Percentiles rank a stretch among this genome's conserved stretches.
Conservation (phyloP, 2,113 vertebrate genomes). For the Rhynchomys soricoides region DNA sequence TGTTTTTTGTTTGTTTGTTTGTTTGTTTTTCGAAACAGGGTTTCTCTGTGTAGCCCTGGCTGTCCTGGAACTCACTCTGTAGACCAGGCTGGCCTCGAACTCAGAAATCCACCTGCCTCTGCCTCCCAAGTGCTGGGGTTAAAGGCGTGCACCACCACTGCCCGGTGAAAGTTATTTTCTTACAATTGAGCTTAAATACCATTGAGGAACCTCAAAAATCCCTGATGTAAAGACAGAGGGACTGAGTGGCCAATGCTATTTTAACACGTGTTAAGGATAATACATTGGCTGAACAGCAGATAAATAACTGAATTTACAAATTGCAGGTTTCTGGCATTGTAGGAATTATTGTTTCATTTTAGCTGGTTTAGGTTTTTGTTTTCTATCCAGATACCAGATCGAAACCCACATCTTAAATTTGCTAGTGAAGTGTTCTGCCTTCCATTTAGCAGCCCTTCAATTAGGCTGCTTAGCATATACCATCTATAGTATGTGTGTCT, state of each 20-base stretch:
- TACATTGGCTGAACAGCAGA: background rate
- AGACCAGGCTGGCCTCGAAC: too few species aligned
- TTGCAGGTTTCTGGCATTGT: background rate
- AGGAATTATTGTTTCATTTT: conserved; percentile 35
- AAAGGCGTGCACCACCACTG: too few species aligned
- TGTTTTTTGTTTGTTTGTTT: too few species aligned
- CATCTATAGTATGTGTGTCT: background rate
- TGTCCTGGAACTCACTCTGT: too few species aligned
- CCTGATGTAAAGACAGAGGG: background rate
- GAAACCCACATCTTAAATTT: background rate
- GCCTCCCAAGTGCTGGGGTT: too few species aligned
- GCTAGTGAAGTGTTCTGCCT: background rate
- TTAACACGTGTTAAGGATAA: background rate
- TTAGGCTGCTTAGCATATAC: conserved; percentile 31
- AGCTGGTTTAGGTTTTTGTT: background rate
- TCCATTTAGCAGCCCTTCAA: background rate
- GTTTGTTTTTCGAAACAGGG: too few species aligned
- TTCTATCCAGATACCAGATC: background rate
- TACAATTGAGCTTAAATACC: conserved; percentile 35
- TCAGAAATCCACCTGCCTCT: too few species aligned
- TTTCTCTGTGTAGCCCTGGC: too few species aligned
- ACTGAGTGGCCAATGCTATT: background rate
- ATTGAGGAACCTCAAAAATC: background rate
- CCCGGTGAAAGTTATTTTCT: conserved; percentile 58
- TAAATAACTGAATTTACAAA: conserved; percentile 23